phyloP scores from a whole-genome alignment of 2,797 vertebrate species.

The Nothura maculosa region DNA sequence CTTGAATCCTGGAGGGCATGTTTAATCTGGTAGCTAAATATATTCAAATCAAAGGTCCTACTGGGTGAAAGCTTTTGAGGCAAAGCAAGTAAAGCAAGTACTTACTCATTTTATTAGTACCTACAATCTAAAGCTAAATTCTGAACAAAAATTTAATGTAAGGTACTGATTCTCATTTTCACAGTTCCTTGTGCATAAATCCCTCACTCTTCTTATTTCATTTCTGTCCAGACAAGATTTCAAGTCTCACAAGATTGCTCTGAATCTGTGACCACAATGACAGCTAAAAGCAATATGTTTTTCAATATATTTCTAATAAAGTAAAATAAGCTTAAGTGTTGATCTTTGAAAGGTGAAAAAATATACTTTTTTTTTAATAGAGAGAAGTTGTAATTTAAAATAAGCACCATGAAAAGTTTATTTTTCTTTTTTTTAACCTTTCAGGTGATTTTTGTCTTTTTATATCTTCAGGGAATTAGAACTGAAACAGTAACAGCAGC shows the following conservation, averaged over 20 bases:
- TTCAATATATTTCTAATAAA: not conserved
- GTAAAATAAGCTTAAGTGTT: not conserved
- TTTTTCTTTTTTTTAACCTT: not conserved
- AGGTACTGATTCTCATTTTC: not conserved
- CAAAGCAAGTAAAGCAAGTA: not conserved
- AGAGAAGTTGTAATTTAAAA: not conserved
- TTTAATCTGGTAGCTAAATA: not conserved
- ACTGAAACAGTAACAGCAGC: not conserved
- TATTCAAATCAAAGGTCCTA: fast-evolving
- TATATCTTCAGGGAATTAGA: not conserved
- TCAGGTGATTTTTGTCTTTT: not conserved
- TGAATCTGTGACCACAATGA: not conserved
- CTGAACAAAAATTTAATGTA: not conserved
- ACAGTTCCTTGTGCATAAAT: not conserved
- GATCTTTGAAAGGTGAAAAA: not conserved
- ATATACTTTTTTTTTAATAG: not conserved
- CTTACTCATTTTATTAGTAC: not conserved
- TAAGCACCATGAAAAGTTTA: not conserved
- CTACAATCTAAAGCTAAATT: not conserved
- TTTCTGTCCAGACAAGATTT: not conserved
- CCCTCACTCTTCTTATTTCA: not conserved
- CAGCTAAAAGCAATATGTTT: not conserved
- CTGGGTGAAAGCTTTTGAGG: not conserved
- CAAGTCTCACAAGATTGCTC: not conserved
- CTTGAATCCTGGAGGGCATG: not conserved